Base-by-base conservation (phyloP, 2,888 invertebrate genomes). In the Oegoconia quadripuncta region DNA sequence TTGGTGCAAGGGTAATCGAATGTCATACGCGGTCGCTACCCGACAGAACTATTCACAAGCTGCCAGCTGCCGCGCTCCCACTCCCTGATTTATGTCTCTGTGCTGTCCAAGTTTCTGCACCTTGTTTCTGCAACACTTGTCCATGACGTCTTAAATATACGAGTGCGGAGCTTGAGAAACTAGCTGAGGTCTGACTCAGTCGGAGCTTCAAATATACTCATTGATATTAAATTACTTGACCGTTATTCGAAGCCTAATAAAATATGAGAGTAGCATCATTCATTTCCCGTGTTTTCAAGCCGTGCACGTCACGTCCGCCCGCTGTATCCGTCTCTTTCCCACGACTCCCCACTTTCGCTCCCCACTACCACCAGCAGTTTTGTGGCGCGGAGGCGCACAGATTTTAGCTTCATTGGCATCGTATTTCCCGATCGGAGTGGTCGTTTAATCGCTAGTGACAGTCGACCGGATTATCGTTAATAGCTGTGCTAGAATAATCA, bases 91-190 rank as follows among this genome's bases (percentile, higher is more conserved):
- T 84, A 86, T 83, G 68, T 74, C 68, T 64, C 65, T 64, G 65
- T 55, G 62, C 74, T 74, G 78, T 74, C 78, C 74, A 80, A 83
- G 76, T 83, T 83, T 81, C 79, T 74, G 76, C 80, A 79, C 81
- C 82, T 76, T 74, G 78, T 77, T 74, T 67, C 69, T 70, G 79
- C 65, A 74, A 73, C 84, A 83, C 70, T 77, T 82, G 84, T 75
- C 74, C 73, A 66, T 68, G 84, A 79, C 82, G 64, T 73, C 74
- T 72, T 65, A 68, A 76, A 81, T 80, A 72, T 79, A 78, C 69
- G 50, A 60, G 67, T 60, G 55, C 55, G 51, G 59, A 51, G 49
- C 52, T 55, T 48, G 56, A 45, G 64, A 60, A 67, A 67, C 66
- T 58, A 55, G 30, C 32, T 33, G 44, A 44, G 31, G 42, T 45